Evolutionary conservation across 1,140 invertebrate genomes (phyloP), one percentile per base, ranked within the genome.

Genomic region (Drosophila insularis): DNA sequence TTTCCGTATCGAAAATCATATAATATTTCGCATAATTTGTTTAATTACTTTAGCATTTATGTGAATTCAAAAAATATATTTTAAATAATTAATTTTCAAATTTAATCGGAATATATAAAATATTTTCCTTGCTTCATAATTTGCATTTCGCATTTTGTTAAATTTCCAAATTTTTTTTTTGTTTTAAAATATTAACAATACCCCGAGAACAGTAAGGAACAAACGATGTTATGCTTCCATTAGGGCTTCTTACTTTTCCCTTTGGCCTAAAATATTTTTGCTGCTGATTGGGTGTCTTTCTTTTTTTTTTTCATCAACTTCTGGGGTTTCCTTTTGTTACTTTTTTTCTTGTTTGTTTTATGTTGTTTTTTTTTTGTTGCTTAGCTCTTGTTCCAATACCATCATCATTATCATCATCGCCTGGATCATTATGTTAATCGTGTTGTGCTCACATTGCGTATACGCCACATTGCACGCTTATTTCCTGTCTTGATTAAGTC

Each of bases 401-500:
- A 61, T 73, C 65, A 64, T 60, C 67, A 5, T 27, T 8, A 58
- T 73, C 65, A 62, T 60, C 67, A 3, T 27, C 11, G n/a, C 31
- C 60, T 31, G 53, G 14, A 70, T 59, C 31, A 72, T 43, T 10
- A 17, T 35, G 43, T 27, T 71, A 27, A 19, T 40, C 23, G 62
- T n/a, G 60, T 19, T 46, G 6, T 46, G 54, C 54, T 77, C 50
- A 17, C 59, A 75, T 86, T 86, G 78, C 81, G 68, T 81, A 86
- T 86, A 75, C 81, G 82, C 78, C 71, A 81, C 67, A 71, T 79
- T 74, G 71, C 79, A 70, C 71, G 78, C 73, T 63, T 50, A 50
- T 50, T 50, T 50, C 63, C 73, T 35, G 27, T 56, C 71, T 81
- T 86, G 81, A 86, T 86, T 79, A 87, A 81, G 81, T 87, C 82